Conservation (phyloP, 2,113 vertebrate species). For the Neopipo cinnamomea region DNA sequence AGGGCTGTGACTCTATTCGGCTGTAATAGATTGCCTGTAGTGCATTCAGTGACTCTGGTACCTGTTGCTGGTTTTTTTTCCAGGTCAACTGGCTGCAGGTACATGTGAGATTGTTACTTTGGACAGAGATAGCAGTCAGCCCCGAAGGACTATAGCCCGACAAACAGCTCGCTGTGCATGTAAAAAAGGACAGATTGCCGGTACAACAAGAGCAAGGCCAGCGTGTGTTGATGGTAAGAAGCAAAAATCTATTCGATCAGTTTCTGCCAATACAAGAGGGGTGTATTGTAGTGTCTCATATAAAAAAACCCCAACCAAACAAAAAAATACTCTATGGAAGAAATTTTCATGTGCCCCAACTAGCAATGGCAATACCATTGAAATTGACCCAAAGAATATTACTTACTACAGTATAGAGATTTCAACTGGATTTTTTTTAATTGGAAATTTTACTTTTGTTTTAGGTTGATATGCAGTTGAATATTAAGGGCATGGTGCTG, state of each 20-base stretch:
- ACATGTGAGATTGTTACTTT: conserved; percentile 97
- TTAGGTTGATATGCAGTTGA: neutral
- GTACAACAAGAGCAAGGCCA: conserved; percentile 95
- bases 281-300: neutral
- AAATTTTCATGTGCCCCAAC: neutral
- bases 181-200: conserved; percentile 98
- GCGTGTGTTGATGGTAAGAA: conserved; percentile 98
- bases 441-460: neutral
- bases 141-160: conserved; percentile 95
- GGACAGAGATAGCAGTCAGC: conserved; percentile 97
- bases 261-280: neutral
- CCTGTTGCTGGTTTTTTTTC: conserved; percentile 74
- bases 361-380: neutral
- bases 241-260: conserved; percentile 28
- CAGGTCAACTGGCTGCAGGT: conserved; percentile 98
- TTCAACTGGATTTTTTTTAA: neutral
- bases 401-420: neutral
- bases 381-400: neutral
- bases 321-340: neutral
- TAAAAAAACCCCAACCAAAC: neutral
- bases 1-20: neutral
- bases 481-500: neutral
- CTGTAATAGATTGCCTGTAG: conserved; percentile 51
- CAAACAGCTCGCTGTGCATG: conserved; percentile 98
- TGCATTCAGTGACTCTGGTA: conserved; percentile 63